phyloP scores from a whole-genome alignment of 2,113 vertebrate genomes.

The Mystacornis crossleyi region DNA sequence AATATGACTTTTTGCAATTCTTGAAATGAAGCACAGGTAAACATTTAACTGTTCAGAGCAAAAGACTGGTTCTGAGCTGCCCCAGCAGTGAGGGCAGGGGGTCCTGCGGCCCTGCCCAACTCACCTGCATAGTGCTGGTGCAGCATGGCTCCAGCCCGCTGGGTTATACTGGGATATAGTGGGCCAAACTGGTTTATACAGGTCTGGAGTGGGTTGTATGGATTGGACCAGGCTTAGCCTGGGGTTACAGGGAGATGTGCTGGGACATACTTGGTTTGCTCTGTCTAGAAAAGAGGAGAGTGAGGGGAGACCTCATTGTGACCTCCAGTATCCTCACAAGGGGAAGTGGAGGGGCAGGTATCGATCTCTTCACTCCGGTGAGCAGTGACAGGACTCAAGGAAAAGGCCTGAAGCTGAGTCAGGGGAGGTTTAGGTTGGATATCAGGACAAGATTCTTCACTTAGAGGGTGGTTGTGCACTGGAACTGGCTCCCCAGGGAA shows the following conservation, averaged over 20 bases:
- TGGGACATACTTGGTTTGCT: neutral
- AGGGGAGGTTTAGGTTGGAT: neutral
- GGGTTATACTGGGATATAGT: neutral
- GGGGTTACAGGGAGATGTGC: neutral
- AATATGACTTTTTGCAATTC: neutral
- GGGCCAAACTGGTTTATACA: neutral
- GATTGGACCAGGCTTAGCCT: too few relatives aligned
- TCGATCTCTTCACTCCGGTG: accelerated
- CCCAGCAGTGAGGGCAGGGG: too few relatives aligned
- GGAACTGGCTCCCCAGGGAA: neutral
- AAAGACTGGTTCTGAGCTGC: neutral
- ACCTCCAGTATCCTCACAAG: neutral
- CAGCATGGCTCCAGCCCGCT: accelerated
- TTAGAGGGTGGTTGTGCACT: accelerated
- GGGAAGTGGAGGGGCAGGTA: neutral
- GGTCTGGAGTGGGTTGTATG: too few relatives aligned
- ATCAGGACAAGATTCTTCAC: neutral
- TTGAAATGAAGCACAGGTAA: neutral
- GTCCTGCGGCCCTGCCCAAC: too few relatives aligned
- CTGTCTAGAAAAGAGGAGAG: neutral
- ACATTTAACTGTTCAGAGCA: neutral
- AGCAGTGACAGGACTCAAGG: neutral
- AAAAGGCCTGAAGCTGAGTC: neutral
- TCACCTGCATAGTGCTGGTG: accelerated
- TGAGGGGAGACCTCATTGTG: neutral